Evolutionary conservation across 2,888 invertebrate species (phyloP).

Genomic region (Physocephala rufipes): DNA sequence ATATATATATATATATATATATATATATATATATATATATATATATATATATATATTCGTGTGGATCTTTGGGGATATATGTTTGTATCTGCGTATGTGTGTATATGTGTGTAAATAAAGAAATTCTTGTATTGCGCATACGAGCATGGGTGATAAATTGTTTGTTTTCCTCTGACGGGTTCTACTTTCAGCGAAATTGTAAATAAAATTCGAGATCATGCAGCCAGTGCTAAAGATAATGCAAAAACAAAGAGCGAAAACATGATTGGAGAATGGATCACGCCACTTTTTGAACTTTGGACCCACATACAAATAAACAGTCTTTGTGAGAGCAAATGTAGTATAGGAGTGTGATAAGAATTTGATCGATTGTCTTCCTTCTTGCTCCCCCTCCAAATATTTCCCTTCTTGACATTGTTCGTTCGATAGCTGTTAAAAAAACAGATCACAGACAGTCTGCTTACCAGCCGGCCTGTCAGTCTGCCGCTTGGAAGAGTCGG

Average conservation of each 20-base stretch:
- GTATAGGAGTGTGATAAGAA: conserved; percentile 5
- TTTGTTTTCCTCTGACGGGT: neutral
- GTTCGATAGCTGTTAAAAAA: neutral
- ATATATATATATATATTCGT: too few relatives aligned
- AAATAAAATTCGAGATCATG: conserved; percentile 17
- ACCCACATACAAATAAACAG: conserved; percentile 37
- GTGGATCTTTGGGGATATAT: too few relatives aligned
- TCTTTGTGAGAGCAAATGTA: too few relatives aligned
- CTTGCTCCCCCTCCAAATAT: too few relatives aligned
- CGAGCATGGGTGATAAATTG: conserved; percentile 6
- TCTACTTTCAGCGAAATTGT: conserved; percentile 18
- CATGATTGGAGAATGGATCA: conserved; percentile 40
- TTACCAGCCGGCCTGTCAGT: neutral
- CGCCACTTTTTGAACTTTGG: conserved; percentile 49
- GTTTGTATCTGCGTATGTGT: too few relatives aligned
- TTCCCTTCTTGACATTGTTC: too few relatives aligned
- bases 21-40: too few relatives aligned
- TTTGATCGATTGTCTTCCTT: too few relatives aligned
- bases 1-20: too few relatives aligned
- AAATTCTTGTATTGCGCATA: neutral
- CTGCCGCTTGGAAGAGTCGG: neutral
- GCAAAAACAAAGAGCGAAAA: neutral
- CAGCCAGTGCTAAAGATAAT: neutral
- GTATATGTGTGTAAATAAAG: too few relatives aligned
- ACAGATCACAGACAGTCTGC: neutral